Evolutionary conservation across 2,113 vertebrate genomes (phyloP).

Genomic region (Ahaetulla prasina): DNA sequence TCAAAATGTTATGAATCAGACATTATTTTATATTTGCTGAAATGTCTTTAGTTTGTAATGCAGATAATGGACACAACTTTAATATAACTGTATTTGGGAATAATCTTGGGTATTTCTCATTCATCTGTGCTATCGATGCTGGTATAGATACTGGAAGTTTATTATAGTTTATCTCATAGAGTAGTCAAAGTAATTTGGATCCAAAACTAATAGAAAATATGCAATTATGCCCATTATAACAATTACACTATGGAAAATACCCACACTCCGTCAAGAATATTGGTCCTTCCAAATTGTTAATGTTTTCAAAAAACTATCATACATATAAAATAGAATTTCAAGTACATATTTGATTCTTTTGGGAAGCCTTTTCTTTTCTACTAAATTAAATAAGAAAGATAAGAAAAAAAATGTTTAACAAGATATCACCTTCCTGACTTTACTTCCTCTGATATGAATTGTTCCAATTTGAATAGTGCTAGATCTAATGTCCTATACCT

Average conservation of each 20-base stretch:
- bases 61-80: slow-evolving; percentile 58
- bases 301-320: slow-evolving; percentile 19
- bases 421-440: no score
- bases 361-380: no score
- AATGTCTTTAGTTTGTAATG: slow-evolving; percentile 48
- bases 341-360: no score
- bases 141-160: slow-evolving; percentile 50
- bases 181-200: slow-evolving; percentile 47
- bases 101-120: slow-evolving; percentile 52
- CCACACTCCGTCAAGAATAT: neutral
- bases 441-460: no score
- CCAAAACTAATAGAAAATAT: slow-evolving; percentile 51
- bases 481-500: no score
- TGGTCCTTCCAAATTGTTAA: slow-evolving; percentile 24
- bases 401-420: no score
- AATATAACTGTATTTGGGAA: slow-evolving; percentile 68
- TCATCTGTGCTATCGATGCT: slow-evolving; percentile 46
- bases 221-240: slow-evolving; percentile 39
- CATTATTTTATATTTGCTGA: slow-evolving; percentile 43
- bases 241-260: slow-evolving; percentile 25
- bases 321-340: no score
- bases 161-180: slow-evolving; percentile 60
- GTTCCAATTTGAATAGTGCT: no score
- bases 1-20: slow-evolving; percentile 16
- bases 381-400: no score